A percentile compares a stretch with the other conserved stretches of the same genome.
Conservation (phyloP, 2,797 vertebrate genomes). For the Enteromius fasciolatus region DNA sequence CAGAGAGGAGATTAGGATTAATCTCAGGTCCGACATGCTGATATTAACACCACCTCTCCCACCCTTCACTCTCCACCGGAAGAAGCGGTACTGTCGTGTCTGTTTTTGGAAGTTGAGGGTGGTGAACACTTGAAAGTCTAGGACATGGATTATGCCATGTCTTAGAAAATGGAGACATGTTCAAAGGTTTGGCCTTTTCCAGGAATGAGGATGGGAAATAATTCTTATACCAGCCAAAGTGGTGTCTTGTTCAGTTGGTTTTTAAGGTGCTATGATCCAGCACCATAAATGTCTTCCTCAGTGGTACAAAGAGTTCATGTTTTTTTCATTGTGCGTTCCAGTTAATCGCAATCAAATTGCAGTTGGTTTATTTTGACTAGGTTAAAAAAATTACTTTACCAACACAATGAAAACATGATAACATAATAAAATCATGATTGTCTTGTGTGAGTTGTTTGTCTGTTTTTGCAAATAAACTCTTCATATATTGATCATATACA, state of each 20-base stretch:
- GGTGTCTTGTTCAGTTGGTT: conserved; percentile 36
- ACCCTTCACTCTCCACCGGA: conserved; percentile 26
- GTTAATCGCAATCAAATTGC: too few species aligned
- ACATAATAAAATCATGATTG: too few species aligned
- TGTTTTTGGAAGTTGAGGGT: conserved; percentile 60
- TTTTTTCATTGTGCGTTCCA: too few species aligned
- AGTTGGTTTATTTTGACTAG: too few species aligned
- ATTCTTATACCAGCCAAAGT: conserved; percentile 41
- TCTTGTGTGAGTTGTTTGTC: too few species aligned
- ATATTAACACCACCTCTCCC: conserved; percentile 65
- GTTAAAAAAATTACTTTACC: too few species aligned
- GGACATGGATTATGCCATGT: conserved; percentile 70
- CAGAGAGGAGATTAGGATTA: conserved; percentile 71
- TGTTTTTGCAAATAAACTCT: too few species aligned
- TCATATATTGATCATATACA: background rate
- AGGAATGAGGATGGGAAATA: conserved; percentile 45
- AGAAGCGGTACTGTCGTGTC: conserved; percentile 47
- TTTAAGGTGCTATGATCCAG: background rate
- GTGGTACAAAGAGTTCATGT: background rate
- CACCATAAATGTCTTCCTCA: background rate
- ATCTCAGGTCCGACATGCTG: conserved; percentile 66
- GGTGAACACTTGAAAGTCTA: conserved; percentile 73
- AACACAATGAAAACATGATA: too few species aligned
- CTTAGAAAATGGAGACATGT: conserved; percentile 58
- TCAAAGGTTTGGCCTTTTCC: conserved; percentile 62